Evolutionary conservation across 2,888 invertebrate species (phyloP).

Genomic region (Hydrotaea diabolus): DNA sequence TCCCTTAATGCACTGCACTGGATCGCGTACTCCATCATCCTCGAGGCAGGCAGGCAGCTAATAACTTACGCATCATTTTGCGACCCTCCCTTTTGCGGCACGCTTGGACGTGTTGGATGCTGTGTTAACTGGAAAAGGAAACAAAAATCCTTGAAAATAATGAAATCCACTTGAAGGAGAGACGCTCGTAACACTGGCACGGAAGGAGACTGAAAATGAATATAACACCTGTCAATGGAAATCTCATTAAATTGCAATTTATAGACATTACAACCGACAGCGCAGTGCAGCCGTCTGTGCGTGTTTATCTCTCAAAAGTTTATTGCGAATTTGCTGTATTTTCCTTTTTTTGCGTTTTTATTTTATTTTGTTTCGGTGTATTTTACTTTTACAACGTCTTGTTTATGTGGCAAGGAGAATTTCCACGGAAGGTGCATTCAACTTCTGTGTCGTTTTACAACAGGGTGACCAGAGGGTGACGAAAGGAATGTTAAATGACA

Average conservation of each 20-base stretch:
- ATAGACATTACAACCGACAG: constrained; percentile 5
- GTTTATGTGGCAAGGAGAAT: not conserved
- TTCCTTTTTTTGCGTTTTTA: constrained; percentile 8
- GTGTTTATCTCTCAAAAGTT: constrained; percentile 3
- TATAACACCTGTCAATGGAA: constrained; percentile 40
- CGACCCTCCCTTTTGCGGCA: not conserved
- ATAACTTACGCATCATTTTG: constrained; percentile 34
- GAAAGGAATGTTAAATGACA: too few relatives aligned
- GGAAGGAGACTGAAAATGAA: not conserved
- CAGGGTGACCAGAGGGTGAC: not conserved
- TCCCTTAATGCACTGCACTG: not conserved
- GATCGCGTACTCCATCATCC: not conserved
- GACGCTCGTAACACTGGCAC: not conserved
- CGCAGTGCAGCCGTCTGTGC: not conserved
- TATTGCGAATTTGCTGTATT: constrained; percentile 9
- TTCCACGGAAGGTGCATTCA: not conserved
- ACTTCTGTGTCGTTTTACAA: not conserved
- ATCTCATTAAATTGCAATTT: constrained; percentile 47
- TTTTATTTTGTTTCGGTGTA: not conserved
- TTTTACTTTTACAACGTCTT: constrained; percentile 13
- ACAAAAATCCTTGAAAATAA: not conserved
- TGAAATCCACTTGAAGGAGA: not conserved
- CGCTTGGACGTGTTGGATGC: not conserved
- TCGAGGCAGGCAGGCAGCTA: not conserved
- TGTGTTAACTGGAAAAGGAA: not conserved